These are phyloP conservation scores for Psylliodes chrysocephalus DNA, from an alignment of 2,888 invertebrate species.

Conservation along the genomic window DNA sequence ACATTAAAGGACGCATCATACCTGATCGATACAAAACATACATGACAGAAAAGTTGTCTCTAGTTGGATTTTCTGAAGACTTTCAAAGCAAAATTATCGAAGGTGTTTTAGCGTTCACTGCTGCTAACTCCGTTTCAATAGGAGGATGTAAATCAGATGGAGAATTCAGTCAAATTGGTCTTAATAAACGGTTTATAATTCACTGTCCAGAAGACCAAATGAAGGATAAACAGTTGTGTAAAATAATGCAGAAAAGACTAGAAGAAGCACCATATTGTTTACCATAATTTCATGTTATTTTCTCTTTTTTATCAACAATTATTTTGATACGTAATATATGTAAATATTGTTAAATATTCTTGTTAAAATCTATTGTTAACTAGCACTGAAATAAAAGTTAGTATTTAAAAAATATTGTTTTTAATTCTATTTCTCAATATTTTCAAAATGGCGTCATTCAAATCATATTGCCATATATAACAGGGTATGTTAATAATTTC, in stretches of 20 bases:
- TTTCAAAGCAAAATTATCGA: constrained; percentile 56
- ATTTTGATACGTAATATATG: too few relatives aligned
- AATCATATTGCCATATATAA: too few relatives aligned
- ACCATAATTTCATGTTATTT: too few relatives aligned
- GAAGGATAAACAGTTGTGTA: constrained; percentile 58
- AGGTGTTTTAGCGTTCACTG: constrained; percentile 58
- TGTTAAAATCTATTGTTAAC: too few relatives aligned
- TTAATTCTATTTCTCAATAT: too few relatives aligned
- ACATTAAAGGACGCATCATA: constrained; percentile 56
- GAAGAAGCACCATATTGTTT: constrained; percentile 49
- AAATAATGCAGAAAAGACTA: constrained; percentile 57
- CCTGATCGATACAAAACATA: constrained; percentile 52
- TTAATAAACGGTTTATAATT: constrained; percentile 61
- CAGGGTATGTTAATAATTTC: too few relatives aligned
- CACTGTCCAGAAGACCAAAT: constrained; percentile 62
- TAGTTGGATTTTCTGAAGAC: constrained; percentile 56
- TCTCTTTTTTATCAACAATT: too few relatives aligned
- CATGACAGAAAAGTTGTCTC: constrained; percentile 53
- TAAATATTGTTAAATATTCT: too few relatives aligned
- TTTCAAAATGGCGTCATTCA: too few relatives aligned
- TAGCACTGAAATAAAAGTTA: too few relatives aligned
- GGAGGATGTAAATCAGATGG: constrained; percentile 59
- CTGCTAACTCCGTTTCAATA: constrained; percentile 41
- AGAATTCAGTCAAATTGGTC: constrained; percentile 58
- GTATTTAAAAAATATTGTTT: too few relatives aligned